Conservation (phyloP, 2,797 vertebrate species). For the Petrocephalus sullivani region DNA sequence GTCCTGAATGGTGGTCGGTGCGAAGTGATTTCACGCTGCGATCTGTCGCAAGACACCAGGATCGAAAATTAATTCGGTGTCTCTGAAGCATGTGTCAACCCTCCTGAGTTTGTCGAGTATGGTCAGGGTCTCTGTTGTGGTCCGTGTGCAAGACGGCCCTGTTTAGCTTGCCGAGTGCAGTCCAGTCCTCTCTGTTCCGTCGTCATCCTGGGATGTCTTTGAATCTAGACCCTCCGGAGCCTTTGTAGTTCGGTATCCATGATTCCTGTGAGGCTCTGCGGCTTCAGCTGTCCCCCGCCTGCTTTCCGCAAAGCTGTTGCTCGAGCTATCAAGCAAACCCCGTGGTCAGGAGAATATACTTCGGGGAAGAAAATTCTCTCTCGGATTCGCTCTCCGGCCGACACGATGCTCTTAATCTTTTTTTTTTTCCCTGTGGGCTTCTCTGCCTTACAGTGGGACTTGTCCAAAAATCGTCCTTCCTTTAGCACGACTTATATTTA, state of each 20-base stretch:
- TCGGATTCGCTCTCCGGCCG: background rate
- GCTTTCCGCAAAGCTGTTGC: constrained; percentile 3
- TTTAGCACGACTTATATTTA: background rate
- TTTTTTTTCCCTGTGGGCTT: background rate
- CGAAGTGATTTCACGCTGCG: background rate
- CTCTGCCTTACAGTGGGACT: constrained; percentile 1
- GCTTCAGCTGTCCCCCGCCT: background rate
- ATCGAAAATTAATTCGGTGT: background rate
- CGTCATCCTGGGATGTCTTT: constrained; percentile 40
- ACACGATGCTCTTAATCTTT: background rate
- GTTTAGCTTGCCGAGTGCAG: constrained; percentile 33
- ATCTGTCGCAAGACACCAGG: background rate
- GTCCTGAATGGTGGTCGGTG: background rate
- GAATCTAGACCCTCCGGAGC: constrained; percentile 49
- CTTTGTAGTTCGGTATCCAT: constrained; percentile 50
- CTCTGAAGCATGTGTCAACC: background rate
- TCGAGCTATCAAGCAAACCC: constrained; percentile 5
- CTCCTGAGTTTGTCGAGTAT: background rate
- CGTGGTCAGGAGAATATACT: constrained; percentile 9
- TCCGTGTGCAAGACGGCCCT: background rate
- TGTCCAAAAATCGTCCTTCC: constrained; percentile 5
- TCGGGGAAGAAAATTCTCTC: constrained; percentile 7
- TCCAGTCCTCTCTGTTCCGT: constrained; percentile 46
- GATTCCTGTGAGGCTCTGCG: constrained; percentile 34
- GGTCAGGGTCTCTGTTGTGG: background rate